phyloP scores from a whole-genome alignment of 2,113 vertebrate genomes.

The Sinosuthora webbiana region DNA sequence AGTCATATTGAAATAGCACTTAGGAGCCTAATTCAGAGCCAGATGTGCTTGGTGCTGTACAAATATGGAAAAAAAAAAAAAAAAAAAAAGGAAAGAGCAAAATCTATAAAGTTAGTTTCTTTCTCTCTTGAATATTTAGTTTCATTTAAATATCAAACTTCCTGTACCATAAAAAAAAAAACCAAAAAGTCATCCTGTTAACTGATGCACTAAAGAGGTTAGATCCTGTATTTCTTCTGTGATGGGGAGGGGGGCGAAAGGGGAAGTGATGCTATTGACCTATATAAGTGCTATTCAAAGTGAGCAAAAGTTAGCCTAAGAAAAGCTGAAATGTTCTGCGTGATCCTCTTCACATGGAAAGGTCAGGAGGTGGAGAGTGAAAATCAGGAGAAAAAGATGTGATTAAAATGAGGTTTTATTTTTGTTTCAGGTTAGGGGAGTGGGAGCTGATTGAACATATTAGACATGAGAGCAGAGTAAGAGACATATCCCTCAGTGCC shows the following conservation, averaged over 20 bases:
- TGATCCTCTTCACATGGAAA: slow-evolving; percentile 64
- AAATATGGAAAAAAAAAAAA: background rate
- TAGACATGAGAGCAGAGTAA: slow-evolving; percentile 25
- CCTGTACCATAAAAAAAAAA: slow-evolving; percentile 15
- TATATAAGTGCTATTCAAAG: slow-evolving; percentile 68
- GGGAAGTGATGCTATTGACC: slow-evolving; percentile 67
- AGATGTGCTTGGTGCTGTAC: background rate
- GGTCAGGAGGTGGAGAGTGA: slow-evolving; percentile 60
- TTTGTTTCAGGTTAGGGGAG: slow-evolving; percentile 60
- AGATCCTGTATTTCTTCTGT: slow-evolving; percentile 17
- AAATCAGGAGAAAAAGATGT: slow-evolving; percentile 61
- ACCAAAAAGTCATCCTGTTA: background rate
- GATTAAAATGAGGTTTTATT: slow-evolving; percentile 67
- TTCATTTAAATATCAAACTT: slow-evolving; percentile 26
- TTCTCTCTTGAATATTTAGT: background rate
- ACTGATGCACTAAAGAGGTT: slow-evolving; percentile 21
- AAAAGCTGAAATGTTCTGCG: slow-evolving; percentile 63
- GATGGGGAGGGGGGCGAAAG: slow-evolving; percentile 41
- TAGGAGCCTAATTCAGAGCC: background rate
- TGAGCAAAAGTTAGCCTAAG: slow-evolving; percentile 66
- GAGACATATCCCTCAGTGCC: slow-evolving; percentile 5
- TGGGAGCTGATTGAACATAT: slow-evolving; percentile 49
- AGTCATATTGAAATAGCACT: background rate
- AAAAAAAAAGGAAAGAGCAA: background rate
- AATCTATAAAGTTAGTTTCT: background rate